phyloP scores from a whole-genome alignment of 64 coral and sea anemone genomes.

The Actinia equina region DNA sequence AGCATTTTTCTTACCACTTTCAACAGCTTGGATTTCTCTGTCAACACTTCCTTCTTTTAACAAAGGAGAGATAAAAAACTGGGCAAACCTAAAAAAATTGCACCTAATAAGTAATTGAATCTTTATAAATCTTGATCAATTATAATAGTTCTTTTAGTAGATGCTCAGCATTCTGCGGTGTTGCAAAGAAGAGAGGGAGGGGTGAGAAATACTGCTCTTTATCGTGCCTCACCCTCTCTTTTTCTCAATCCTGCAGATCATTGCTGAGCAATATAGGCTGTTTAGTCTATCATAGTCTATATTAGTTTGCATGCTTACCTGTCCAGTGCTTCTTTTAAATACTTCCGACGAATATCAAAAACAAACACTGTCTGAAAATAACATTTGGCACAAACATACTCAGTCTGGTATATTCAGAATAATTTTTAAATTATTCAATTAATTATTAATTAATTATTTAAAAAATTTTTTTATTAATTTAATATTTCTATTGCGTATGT shows the following conservation, averaged over 20 bases:
- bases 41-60: constrained; percentile 83
- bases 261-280: too few species aligned
- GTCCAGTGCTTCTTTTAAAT: constrained; percentile 86
- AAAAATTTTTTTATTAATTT: background rate
- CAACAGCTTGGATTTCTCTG: constrained; percentile 95
- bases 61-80: constrained; percentile 91
- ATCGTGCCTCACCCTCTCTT: too few species aligned
- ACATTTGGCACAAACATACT: background rate
- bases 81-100: constrained; percentile 66
- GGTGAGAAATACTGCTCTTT: too few species aligned
- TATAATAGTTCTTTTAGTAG: background rate
- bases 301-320: constrained; percentile 33
- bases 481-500: too few species aligned
- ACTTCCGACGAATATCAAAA: constrained; percentile 82
- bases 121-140: background rate
- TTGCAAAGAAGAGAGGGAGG: too few species aligned
- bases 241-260: too few species aligned
- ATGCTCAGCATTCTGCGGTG: too few species aligned
- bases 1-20: constrained; percentile 68
- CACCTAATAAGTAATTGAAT: background rate
- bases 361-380: constrained; percentile 71
- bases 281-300: too few species aligned
- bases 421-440: too few species aligned
- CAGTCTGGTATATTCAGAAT: too few species aligned
- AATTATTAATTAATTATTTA: background rate